A percentile compares a stretch with the other conserved stretches of the same genome.
Evolutionary conservation across 2,888 invertebrate genomes (phyloP).

Genomic region (Erebia aethiops): DNA sequence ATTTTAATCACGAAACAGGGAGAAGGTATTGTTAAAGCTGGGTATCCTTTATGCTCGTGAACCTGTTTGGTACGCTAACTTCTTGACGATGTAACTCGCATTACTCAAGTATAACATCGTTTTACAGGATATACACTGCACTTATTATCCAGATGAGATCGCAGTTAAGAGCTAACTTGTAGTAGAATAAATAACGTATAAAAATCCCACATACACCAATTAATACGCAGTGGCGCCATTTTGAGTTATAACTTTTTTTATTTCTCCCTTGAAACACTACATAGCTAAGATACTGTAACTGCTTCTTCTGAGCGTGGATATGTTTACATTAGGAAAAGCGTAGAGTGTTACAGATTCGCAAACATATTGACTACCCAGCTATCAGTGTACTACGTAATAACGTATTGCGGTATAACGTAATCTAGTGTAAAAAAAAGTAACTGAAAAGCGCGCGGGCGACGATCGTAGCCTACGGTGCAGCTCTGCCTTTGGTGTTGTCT

Average conservation of each 20-base stretch:
- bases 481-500: constrained; percentile 80
- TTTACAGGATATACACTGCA: no score
- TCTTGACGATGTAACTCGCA: no score
- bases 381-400: constrained; percentile 45
- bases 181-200: no score
- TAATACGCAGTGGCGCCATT: no score
- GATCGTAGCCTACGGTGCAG: constrained; percentile 61
- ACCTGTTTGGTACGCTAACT: not conserved
- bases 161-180: no score
- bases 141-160: no score
- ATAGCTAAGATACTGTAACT: no score
- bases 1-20: constrained; percentile 72
- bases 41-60: not conserved
- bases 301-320: not conserved
- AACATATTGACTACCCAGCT: not conserved
- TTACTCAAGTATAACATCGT: no score
- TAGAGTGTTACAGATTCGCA: not conserved
- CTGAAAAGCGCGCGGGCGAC: constrained; percentile 64
- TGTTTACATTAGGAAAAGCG: not conserved
- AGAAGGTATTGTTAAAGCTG: constrained; percentile 57
- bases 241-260: no score
- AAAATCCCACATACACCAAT: no score
- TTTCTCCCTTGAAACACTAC: no score
- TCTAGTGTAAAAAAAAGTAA: constrained; percentile 36
- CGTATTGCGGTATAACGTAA: not conserved